Evolutionary conservation across 2,888 invertebrate genomes (phyloP), one percentile per base, ranked within the genome.

Genomic region (Anoncus sp.): DNA sequence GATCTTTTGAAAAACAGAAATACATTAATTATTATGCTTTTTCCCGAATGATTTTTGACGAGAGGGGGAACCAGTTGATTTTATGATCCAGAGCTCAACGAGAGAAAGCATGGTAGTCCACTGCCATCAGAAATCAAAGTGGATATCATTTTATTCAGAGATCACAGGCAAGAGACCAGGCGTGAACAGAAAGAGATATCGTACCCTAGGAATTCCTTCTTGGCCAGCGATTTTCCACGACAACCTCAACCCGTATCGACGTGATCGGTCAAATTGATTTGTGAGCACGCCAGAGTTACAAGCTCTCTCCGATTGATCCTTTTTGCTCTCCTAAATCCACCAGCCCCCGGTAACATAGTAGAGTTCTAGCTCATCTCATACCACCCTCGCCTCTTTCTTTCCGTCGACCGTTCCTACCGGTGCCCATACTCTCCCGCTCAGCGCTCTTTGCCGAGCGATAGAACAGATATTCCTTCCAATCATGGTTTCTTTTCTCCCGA

Each of bases 231-330:
- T 62, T 47, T 62, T 62, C 47, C 62, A 62, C 31, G 24, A 62
- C 62, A 47, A 47, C 31, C 62, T n/a, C 38, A 18, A 35, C 35
- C 18, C 51, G 40, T 31, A 24, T 38, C 51, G 65, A 51, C 22
- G 65, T 51, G 65, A 65, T 65, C 65, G 51, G 51, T 65, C 65
- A 65, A 65, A 65, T 65, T 65, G 65, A 65, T 65, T 65, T 65
- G 65, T 22, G 65, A 51, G 51, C 38, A 51, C 65, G 38, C 35
- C 65, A 35, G 65, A 65, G 65, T 51, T 38, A 65, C 51, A 51
- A 22, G 38, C 65, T 51, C 47, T 31, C n/a, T 22, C n/a, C 49
- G 38, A 65, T 51, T 31, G 35, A 51, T 49, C 38, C 51, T 65
- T 51, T 65, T 65, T 49, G 65, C 51, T 14, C 49, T 35, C 14